These are phyloP conservation scores for Drosophila subpulchrella DNA, from an alignment of 1,140 invertebrate genomes.

Conservation along the genomic window DNA sequence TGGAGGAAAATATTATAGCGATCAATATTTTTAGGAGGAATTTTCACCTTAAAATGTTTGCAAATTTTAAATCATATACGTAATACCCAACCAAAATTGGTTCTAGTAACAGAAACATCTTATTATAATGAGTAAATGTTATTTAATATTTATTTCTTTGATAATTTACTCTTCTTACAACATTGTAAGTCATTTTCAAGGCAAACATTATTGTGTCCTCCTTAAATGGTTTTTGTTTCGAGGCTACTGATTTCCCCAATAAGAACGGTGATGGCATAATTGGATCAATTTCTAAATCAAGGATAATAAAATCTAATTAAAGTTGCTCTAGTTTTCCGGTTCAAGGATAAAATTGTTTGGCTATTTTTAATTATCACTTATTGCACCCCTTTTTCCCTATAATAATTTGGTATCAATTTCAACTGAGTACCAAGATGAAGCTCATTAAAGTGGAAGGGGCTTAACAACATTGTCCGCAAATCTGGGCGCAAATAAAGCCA, in stretches of 20 bases:
- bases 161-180: not conserved
- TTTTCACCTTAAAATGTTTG: too few species aligned
- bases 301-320: not conserved
- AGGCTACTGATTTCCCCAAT: not conserved
- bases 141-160: not conserved
- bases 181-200: too few species aligned
- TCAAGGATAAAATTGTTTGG: not conserved
- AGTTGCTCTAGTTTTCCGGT: not conserved
- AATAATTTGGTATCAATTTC: constrained; percentile 18
- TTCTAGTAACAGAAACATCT: too few species aligned
- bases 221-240: not conserved
- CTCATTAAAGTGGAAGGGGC: constrained; percentile 28
- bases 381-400: not conserved
- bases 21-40: not conserved
- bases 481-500: constrained; percentile 14
- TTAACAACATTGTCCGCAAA: constrained; percentile 13
- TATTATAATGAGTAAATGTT: too few species aligned
- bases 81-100: too few species aligned
- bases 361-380: constrained; percentile 5
- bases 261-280: not conserved
- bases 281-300: not conserved
- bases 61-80: not conserved
- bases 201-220: not conserved
- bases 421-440: constrained; percentile 1
- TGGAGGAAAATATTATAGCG: too few species aligned